phyloP scores from a whole-genome alignment of 1,140 invertebrate species.

The Megalonaias nervosa region DNA sequence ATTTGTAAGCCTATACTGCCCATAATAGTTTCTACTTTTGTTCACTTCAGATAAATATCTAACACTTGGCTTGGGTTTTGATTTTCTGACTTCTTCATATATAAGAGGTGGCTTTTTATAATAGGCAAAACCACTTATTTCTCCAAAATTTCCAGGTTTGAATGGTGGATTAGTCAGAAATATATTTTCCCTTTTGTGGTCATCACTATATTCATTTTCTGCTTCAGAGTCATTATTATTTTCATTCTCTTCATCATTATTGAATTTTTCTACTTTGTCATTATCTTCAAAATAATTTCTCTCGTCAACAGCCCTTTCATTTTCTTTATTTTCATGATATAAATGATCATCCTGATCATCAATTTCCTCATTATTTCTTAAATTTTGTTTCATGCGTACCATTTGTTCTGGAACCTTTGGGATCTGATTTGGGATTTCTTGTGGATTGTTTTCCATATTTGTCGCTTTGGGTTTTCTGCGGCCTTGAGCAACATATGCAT shows the following conservation, averaged over 20 bases:
- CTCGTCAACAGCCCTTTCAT: constrained; percentile 1
- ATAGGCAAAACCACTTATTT: constrained; percentile 13
- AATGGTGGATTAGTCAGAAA: neutral
- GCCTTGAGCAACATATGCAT: too few relatives aligned
- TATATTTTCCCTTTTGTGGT: neutral
- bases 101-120: constrained; percentile 12
- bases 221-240: constrained; percentile 33
- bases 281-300: constrained; percentile 1
- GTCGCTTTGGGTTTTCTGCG: too few relatives aligned
- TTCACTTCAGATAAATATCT: too few relatives aligned
- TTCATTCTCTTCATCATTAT: constrained; percentile 29
- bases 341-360: too few relatives aligned
- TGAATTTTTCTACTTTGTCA: neutral
- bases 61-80: too few relatives aligned
- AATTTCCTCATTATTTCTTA: too few relatives aligned
- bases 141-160: constrained; percentile 21
- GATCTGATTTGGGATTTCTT: too few relatives aligned
- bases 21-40: too few relatives aligned
- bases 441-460: too few relatives aligned
- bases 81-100: constrained; percentile 8
- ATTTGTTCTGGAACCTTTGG: too few relatives aligned
- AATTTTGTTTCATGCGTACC: too few relatives aligned
- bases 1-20: too few relatives aligned
- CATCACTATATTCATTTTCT: constrained; percentile 37
- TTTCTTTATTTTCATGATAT: neutral